Percentiles rank a stretch among this genome's conserved stretches.
Conservation (phyloP, 1,140 invertebrate genomes). For the Magallana ariakensis region DNA sequence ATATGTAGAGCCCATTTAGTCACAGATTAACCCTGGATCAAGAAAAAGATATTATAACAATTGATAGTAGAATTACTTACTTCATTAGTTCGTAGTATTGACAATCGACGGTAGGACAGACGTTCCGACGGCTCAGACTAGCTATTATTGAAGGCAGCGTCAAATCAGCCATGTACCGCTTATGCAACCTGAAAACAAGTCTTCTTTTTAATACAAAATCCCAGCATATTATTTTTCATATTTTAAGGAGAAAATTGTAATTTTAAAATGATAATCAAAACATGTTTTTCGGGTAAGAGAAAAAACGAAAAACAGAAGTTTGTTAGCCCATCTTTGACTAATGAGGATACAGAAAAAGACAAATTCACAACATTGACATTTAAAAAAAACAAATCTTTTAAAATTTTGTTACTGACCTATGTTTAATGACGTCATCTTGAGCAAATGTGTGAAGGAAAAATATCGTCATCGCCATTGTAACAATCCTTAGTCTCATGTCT, state of each 20-base stretch:
- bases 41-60: too few relatives aligned
- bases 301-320: too few relatives aligned
- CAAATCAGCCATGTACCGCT: not conserved
- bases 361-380: not conserved
- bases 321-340: too few relatives aligned
- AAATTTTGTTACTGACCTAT: not conserved
- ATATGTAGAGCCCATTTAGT: not conserved
- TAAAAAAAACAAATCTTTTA: not conserved
- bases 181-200: not conserved
- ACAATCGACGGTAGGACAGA: not conserved
- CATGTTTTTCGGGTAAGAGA: too few relatives aligned
- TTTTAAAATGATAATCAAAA: not conserved
- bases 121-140: not conserved
- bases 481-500: not conserved
- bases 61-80: not conserved
- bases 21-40: not conserved
- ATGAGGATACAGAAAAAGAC: not conserved
- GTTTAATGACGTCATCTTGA: not conserved
- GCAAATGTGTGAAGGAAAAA: conserved; percentile 8
- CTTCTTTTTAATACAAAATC: not conserved
- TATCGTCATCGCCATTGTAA: not conserved
- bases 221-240: too few relatives aligned
- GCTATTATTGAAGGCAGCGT: not conserved
- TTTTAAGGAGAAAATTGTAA: not conserved
- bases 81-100: not conserved